Evolutionary conservation across 2,113 vertebrate genomes (phyloP).

Genomic region (Solenodon paradoxus): DNA sequence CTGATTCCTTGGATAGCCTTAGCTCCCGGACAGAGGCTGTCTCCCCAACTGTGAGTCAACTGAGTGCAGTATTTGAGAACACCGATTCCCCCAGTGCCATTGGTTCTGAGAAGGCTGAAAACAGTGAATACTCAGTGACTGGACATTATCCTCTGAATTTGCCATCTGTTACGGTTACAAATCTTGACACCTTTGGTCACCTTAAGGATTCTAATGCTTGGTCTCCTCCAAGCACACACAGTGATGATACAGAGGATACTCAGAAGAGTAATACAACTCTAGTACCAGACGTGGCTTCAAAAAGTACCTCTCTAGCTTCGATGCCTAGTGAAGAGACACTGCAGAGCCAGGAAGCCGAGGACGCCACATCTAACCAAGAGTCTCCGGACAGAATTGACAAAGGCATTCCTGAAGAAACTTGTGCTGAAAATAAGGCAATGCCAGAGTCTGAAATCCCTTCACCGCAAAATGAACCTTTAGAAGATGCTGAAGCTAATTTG

Average conservation of each 20-base stretch:
- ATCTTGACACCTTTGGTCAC: conserved; percentile 83
- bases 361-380: conserved; percentile 55
- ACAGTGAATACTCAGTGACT: conserved; percentile 83
- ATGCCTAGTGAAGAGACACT: conserved; percentile 73
- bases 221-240: conserved; percentile 74
- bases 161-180: conserved; percentile 74
- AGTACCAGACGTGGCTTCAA: conserved; percentile 65
- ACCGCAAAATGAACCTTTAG: conserved; percentile 68
- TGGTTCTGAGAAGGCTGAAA: conserved; percentile 80
- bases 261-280: neutral
- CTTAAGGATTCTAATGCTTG: conserved; percentile 81
- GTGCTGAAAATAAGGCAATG: conserved; percentile 66
- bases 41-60: conserved; percentile 96
- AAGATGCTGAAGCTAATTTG: conserved; percentile 55
- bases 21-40: conserved; percentile 95
- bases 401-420: conserved; percentile 31
- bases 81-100: conserved; percentile 82
- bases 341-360: conserved; percentile 63
- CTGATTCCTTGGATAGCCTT: conserved; percentile 95
- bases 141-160: conserved; percentile 85
- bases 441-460: conserved; percentile 53
- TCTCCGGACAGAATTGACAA: neutral
- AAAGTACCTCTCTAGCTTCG: conserved; percentile 57
- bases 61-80: conserved; percentile 96
- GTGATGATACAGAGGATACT: conserved; percentile 9